phyloP scores from a whole-genome alignment of 2,113 vertebrate genomes.

The Accipiter virgatus region DNA sequence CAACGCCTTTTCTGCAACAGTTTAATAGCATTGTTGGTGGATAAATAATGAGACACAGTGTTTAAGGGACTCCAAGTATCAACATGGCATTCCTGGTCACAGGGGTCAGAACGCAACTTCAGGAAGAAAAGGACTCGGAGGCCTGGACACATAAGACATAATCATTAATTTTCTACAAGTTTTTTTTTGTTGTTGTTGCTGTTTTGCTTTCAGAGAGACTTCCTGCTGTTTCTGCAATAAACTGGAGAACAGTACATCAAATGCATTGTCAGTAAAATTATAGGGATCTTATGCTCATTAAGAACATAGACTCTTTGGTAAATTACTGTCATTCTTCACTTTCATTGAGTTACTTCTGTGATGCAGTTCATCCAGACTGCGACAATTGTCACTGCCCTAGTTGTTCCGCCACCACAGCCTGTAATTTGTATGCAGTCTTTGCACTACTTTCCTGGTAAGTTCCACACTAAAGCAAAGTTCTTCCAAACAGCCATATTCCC shows the following conservation, averaged over 20 bases:
- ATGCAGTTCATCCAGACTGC: background rate
- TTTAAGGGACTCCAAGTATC: background rate
- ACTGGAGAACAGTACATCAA: background rate
- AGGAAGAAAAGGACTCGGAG: background rate
- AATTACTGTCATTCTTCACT: slow-evolving; percentile 52
- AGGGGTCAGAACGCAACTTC: background rate
- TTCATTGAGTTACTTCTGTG: slow-evolving; percentile 9
- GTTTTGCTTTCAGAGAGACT: background rate
- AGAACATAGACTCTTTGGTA: slow-evolving; percentile 18
- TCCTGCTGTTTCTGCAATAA: slow-evolving; percentile 15
- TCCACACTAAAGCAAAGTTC: background rate
- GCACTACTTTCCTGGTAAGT: background rate
- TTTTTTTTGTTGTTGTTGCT: background rate
- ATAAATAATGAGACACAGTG: background rate
- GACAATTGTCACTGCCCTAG: background rate
- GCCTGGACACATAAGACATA: background rate
- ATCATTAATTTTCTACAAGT: background rate
- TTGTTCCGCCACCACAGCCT: background rate
- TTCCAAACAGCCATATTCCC: background rate
- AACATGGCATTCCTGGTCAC: background rate
- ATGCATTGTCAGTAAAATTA: slow-evolving; percentile 25
- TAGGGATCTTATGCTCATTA: slow-evolving; percentile 16
- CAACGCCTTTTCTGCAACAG: background rate
- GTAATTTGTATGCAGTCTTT: background rate
- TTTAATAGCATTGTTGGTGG: background rate